Evolutionary conservation across 2,113 vertebrate species (phyloP).

Genomic region (Ammodytes marinus): DNA sequence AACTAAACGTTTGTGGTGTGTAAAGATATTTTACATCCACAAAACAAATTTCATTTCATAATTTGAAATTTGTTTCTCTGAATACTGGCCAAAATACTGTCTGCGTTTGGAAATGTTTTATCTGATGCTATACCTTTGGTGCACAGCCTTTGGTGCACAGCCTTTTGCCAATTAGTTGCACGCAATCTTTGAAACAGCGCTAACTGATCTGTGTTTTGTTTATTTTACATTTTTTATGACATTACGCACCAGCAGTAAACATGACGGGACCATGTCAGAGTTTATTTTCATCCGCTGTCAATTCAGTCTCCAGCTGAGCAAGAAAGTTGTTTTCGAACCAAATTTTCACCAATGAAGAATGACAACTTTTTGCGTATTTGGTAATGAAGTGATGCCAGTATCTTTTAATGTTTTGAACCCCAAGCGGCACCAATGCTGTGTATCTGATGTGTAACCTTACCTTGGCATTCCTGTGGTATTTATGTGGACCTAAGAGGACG

Average conservation of each 20-base stretch:
- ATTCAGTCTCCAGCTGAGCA: background rate
- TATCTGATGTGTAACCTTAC: slow-evolving; percentile 10
- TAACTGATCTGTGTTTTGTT: background rate
- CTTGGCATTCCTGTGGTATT: slow-evolving; percentile 60
- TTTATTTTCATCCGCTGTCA: background rate
- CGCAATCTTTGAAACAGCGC: background rate
- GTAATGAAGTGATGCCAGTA: background rate
- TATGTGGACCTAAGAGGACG: slow-evolving; percentile 21
- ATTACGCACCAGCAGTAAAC: slow-evolving; percentile 7
- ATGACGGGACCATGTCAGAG: background rate
- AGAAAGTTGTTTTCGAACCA: background rate
- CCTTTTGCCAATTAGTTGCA: background rate
- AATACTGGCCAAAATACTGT: background rate
- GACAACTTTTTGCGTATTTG: background rate
- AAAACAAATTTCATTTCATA: slow-evolving; percentile 19
- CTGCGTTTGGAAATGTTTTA: background rate
- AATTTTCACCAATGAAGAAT: background rate
- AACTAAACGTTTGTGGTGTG: background rate
- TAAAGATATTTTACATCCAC: background rate
- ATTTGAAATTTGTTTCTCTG: slow-evolving; percentile 26
- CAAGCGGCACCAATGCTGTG: background rate
- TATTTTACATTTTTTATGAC: background rate
- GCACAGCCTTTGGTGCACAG: background rate
- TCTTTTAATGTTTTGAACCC: slow-evolving; percentile 16
- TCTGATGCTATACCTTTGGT: background rate